phyloP scores from a whole-genome alignment of 2,888 invertebrate species.

The Perithous albicinctus region DNA sequence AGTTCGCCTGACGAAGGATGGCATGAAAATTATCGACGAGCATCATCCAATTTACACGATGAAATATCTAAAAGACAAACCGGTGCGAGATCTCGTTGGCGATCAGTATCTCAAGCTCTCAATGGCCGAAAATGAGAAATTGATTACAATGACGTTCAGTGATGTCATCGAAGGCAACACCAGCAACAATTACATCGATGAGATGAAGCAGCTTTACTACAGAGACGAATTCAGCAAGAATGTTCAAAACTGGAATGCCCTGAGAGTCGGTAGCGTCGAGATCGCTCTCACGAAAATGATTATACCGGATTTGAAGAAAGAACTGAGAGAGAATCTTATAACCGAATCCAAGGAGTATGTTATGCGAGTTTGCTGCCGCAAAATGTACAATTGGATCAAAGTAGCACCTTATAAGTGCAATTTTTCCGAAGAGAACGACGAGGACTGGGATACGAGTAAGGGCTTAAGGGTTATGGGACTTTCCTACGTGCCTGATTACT shows the following conservation, averaged over 20 bases:
- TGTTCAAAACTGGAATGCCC: conserved; percentile 96
- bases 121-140: conserved; percentile 92
- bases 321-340: conserved; percentile 91
- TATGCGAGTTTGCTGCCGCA: conserved; percentile 92
- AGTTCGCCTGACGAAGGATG: conserved; percentile 93
- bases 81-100: conserved; percentile 92
- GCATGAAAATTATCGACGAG: conserved; percentile 97
- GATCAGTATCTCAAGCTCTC: conserved; percentile 94
- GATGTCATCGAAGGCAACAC: conserved; percentile 91
- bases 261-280: conserved; percentile 93
- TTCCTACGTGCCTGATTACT: conserved; percentile 93
- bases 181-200: conserved; percentile 86
- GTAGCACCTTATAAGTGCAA: conserved; percentile 90
- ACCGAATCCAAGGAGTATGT: conserved; percentile 94
- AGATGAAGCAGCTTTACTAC: conserved; percentile 93
- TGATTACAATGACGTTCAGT: conserved; percentile 89
- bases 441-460: conserved; percentile 94
- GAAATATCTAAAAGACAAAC: conserved; percentile 96
- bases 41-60: conserved; percentile 93
- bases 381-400: conserved; percentile 94
- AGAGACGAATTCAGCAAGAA: conserved; percentile 96
- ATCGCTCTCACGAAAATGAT: conserved; percentile 90
- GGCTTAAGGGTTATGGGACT: conserved; percentile 94
- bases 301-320: conserved; percentile 94
- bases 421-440: conserved; percentile 91